These are phyloP conservation scores for Chironomus riparius DNA, from an alignment of 2,888 invertebrate genomes.

Conservation along the genomic window DNA sequence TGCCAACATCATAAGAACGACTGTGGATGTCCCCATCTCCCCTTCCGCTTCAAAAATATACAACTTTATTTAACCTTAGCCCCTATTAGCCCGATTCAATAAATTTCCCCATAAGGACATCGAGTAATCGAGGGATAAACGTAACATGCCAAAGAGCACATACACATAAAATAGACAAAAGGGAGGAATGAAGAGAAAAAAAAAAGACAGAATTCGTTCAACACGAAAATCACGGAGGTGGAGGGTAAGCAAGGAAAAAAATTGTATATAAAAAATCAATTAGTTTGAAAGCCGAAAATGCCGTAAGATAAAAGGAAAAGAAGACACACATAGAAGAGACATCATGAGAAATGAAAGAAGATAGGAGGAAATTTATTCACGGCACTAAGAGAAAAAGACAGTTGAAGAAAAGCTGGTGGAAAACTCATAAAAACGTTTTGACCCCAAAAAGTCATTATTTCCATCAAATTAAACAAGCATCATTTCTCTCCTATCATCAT, in stretches of 20 bases:
- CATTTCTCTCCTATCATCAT: background rate
- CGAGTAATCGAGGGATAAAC: background rate
- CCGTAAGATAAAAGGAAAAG: background rate
- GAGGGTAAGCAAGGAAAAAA: background rate
- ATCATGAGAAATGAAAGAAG: background rate
- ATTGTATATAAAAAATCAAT: constrained; percentile 19
- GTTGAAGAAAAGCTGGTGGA: background rate
- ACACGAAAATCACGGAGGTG: too few relatives aligned
- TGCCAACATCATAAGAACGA: too few relatives aligned
- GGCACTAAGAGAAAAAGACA: background rate
- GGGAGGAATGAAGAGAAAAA: background rate
- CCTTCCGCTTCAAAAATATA: too few relatives aligned
- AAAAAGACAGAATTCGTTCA: background rate
- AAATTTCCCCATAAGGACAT: background rate
- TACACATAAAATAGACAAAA: too few relatives aligned
- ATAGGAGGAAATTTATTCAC: background rate
- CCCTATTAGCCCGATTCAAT: too few relatives aligned
- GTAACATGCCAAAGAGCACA: background rate
- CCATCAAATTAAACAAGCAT: constrained; percentile 16
- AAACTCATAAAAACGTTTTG: constrained; percentile 22
- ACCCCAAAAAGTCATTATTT: constrained; percentile 22
- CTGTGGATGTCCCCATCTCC: too few relatives aligned
- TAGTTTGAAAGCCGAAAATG: constrained; percentile 21
- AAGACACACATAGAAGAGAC: background rate
- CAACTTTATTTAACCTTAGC: too few relatives aligned